Conservation (phyloP, 2,888 invertebrate genomes). For the Pecten maximus region DNA sequence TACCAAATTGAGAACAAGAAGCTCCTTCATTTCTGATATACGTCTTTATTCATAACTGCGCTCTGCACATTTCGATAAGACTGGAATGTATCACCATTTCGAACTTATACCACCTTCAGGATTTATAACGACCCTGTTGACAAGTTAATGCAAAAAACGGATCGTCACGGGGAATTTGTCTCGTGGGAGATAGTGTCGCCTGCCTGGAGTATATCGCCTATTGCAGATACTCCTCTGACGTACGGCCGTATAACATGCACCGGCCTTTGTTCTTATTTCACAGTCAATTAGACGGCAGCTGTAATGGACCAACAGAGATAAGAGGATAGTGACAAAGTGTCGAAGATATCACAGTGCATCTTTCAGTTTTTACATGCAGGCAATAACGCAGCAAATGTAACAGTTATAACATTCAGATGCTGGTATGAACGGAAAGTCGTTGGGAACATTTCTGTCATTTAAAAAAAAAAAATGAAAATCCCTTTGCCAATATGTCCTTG, state of each 20-base stretch:
- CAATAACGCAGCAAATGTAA: neutral
- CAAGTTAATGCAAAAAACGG: neutral
- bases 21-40: neutral
- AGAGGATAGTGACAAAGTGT: neutral
- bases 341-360: neutral
- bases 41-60: neutral
- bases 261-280: neutral
- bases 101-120: neutral
- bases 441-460: neutral
- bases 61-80: neutral
- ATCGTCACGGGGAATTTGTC: neutral
- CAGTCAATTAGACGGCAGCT: neutral
- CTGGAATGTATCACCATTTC: neutral
- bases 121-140: neutral
- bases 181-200: conserved; percentile 8
- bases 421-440: too few species aligned
- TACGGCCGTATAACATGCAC: neutral
- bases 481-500: neutral
- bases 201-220: neutral
- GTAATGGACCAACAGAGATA: neutral
- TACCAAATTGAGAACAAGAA: neutral
- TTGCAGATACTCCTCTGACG: neutral
- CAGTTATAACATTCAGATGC: too few species aligned
- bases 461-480: too few species aligned
- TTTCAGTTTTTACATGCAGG: neutral